Conservation (phyloP, 2,113 vertebrate genomes). For the Abramis brama region DNA sequence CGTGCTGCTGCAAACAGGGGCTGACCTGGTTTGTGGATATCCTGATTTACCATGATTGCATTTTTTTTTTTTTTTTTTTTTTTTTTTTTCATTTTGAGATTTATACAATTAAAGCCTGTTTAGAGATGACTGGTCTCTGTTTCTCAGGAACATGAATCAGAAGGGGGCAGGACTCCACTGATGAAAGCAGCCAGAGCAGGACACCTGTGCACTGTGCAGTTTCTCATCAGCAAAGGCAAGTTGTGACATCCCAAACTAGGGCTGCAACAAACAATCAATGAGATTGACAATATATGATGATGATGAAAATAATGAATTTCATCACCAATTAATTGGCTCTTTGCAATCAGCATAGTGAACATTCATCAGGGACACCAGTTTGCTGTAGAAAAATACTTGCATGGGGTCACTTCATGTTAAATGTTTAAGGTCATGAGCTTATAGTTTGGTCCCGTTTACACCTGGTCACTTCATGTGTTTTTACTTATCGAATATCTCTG, state of each 20-base stretch:
- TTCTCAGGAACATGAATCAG: slow-evolving; percentile 93
- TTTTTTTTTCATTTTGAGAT: not conserved
- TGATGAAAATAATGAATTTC: not conserved
- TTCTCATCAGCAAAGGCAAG: slow-evolving; percentile 96
- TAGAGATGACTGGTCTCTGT: slow-evolving; percentile 2
- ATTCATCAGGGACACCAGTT: not conserved
- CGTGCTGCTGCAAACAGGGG: slow-evolving; percentile 94
- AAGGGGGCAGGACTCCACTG: slow-evolving; percentile 95
- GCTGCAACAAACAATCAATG: not conserved
- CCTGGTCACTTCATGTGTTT: too few relatives aligned
- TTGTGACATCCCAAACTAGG: slow-evolving; percentile 22
- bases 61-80: not conserved
- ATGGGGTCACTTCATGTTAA: too few relatives aligned
- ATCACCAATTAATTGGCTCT: not conserved
- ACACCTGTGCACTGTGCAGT: slow-evolving; percentile 97
- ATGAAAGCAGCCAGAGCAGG: slow-evolving; percentile 99
- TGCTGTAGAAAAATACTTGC: not conserved
- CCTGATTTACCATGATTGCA: not conserved
- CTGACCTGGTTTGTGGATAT: slow-evolving; percentile 86
- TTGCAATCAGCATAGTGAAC: not conserved
- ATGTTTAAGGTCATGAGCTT: too few relatives aligned
- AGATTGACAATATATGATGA: not conserved
- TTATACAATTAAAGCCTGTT: not conserved
- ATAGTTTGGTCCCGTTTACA: too few relatives aligned
- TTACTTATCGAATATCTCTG: too few relatives aligned